phyloP scores from a whole-genome alignment of 2,888 invertebrate genomes.

The Endomychus coccineus region DNA sequence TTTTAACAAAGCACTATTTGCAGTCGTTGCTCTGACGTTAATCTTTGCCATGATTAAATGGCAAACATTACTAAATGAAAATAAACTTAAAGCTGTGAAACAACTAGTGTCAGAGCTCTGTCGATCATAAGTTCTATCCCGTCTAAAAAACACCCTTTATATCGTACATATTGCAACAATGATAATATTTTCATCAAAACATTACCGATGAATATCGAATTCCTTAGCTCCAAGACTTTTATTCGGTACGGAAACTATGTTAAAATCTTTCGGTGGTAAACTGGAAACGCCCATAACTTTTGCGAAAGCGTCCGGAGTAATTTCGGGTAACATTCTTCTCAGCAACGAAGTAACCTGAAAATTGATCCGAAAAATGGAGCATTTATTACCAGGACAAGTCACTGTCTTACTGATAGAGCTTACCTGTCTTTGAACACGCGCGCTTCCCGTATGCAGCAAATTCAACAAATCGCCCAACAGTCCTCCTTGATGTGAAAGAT shows the following conservation, averaged over 20 bases:
- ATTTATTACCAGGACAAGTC: neutral
- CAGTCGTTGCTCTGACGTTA: too few species aligned
- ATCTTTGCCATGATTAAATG: too few species aligned
- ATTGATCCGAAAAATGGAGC: constrained; percentile 1
- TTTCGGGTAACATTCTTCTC: constrained; percentile 81
- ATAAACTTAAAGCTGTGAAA: too few species aligned
- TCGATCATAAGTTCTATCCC: too few species aligned
- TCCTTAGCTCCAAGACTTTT: constrained; percentile 43
- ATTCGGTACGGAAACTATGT: constrained; percentile 57
- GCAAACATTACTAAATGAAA: too few species aligned
- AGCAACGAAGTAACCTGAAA: constrained; percentile 73
- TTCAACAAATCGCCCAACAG: constrained; percentile 77
- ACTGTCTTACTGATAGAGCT: constrained; percentile 13
- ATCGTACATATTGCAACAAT: too few species aligned
- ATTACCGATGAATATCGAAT: constrained; percentile 49
- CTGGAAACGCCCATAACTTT: constrained; percentile 64
- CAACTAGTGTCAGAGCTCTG: too few species aligned
- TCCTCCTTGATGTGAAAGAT: constrained; percentile 83
- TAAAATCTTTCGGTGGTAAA: constrained; percentile 69
- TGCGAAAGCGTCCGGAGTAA: constrained; percentile 76
- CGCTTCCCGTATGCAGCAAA: constrained; percentile 87
- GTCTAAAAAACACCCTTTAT: too few species aligned
- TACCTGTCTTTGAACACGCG: constrained; percentile 88
- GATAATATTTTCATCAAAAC: neutral
- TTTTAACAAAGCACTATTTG: too few species aligned